Evolutionary conservation across 1,140 invertebrate species (phyloP), one percentile per base, ranked within the genome.

Genomic region (Drosophila oshimai): DNA sequence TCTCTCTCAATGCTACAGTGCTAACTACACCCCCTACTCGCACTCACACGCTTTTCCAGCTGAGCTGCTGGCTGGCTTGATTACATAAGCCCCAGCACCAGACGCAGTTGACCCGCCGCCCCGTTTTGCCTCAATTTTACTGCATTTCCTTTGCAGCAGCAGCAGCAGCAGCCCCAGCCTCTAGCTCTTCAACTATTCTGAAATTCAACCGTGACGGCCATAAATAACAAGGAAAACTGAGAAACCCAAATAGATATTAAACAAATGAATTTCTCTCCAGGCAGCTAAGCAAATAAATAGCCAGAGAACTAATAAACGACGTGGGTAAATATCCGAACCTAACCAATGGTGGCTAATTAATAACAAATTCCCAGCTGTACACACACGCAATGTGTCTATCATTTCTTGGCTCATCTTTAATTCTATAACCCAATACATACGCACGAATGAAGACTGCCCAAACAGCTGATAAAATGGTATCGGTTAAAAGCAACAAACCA

Each of bases 201-300:
- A 37, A 18, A 33, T 36, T 31, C 22, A 46, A 44, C 51, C 18
- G 20, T 58, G 54, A 37, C 74, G 65, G 51, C 36, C 29, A 70
- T 49, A 54, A 49, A 68, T 51, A 61, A 61, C 45, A 55, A 60
- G 55, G 29, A 60, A 41, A 31, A 44, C 28, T 44, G 26, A 41
- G 29, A 37, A 31, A 18, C 31, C n/a, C 36, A 67, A 73, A 76
- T 83, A 83, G 81, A 83, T 81, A 81, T 54, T 53, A 73, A 60
- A 45, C 57, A 36, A 78, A 55, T 57, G 70, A 76, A n/a, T n/a
- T n/a, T n/a, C 78, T 77, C 55, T 45, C 73, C 62, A 68, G 78
- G 70, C 80, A 84, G 80, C 80, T 80, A 80, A 72, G 51, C 60
- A 86, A 84, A 84, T 79, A 80, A 76, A 75, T 86, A 74, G 60